Base-by-base conservation (phyloP, 2,113 vertebrate species). In the Carassius carassius region DNA sequence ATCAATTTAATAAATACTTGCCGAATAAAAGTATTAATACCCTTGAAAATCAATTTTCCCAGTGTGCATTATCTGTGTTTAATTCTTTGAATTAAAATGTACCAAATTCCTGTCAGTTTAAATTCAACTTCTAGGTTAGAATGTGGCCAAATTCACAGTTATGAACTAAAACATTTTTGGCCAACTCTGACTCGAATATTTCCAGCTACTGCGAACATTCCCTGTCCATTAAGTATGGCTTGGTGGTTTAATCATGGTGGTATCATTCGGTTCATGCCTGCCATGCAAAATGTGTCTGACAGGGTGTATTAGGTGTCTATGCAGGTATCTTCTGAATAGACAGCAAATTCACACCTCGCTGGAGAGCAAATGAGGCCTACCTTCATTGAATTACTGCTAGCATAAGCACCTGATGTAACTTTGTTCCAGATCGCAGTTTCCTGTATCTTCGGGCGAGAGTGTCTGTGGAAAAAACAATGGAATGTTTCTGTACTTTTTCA, bases 331-430 rank as follows among this genome's bases (percentile, higher is more conserved):
- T 60, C 44, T 29, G 21, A 78, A 67, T 49, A 62, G 56, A 32
- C 72, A 44, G 69, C 41, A 32, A 13, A 76, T 54, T 62, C 29
- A 84, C 72, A 86, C 77, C 54, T 81, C 60, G 21, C 51, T 72
- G 81, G 58, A 84, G 23, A 81, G 37, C 70, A 75, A 86, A 86
- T 72, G 70, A 86, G 25, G 77, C 84, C 72, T n/a, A 69, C 1
- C 49, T 32, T 80, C 37, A 60, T 56, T 37, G 69, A 62, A 85
- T 75, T 76, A 76, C 54, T 11, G 16, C 25, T 67, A 29, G 47
- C 16, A 72, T 82, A 67, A 78, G 37, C 78, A 29, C 58, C 19
- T 65, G 73, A 74, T 16, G 14, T 3, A 21, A 41, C 62, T 17
- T 70, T 35, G 51, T 25, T 74, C 62, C 75, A 78, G 81, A 41